A percentile compares a stretch with the other conserved stretches of the same genome.
These are phyloP conservation scores for Campoletis raptor DNA, from an alignment of 2,888 invertebrate species.

Conservation along the genomic window DNA sequence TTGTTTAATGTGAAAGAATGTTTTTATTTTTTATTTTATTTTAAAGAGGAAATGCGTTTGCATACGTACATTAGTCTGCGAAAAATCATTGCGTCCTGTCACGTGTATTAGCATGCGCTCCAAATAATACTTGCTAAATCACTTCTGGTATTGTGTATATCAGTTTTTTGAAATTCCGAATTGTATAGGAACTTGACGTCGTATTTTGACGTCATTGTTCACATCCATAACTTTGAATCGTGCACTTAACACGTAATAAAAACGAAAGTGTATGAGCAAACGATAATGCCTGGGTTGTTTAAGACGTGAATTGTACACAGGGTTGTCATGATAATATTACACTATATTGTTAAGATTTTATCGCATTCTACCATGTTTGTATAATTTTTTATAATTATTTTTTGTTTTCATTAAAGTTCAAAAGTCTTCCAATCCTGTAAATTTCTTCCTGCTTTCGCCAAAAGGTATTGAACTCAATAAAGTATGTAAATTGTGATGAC, in stretches of 20 bases:
- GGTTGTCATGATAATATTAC: neutral
- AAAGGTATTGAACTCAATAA: neutral
- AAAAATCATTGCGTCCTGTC: constrained; percentile 38
- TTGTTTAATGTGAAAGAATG: neutral
- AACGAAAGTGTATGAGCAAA: neutral
- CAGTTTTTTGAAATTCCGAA: neutral
- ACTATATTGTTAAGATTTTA: constrained; percentile 8
- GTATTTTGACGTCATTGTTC: constrained; percentile 10
- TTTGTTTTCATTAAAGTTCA: neutral
- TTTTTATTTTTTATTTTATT: neutral
- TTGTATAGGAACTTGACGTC: constrained; percentile 3
- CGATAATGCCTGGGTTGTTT: neutral
- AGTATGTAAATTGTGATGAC: neutral
- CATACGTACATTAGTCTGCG: neutral
- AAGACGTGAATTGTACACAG: neutral
- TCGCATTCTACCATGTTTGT: neutral
- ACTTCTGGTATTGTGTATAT: constrained; percentile 9
- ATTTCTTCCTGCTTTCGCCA: neutral
- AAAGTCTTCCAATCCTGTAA: neutral
- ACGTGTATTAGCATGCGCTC: constrained; percentile 36
- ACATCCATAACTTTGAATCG: constrained; percentile 7
- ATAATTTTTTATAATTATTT: neutral
- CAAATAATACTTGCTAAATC: constrained; percentile 36
- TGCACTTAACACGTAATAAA: constrained; percentile 13
- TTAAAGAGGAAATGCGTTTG: constrained; percentile 7